Percentiles rank a stretch among this genome's conserved stretches.
These are phyloP conservation scores for Dasysyrphus tricinctus DNA, from an alignment of 2,888 invertebrate species.

Conservation along the genomic window DNA sequence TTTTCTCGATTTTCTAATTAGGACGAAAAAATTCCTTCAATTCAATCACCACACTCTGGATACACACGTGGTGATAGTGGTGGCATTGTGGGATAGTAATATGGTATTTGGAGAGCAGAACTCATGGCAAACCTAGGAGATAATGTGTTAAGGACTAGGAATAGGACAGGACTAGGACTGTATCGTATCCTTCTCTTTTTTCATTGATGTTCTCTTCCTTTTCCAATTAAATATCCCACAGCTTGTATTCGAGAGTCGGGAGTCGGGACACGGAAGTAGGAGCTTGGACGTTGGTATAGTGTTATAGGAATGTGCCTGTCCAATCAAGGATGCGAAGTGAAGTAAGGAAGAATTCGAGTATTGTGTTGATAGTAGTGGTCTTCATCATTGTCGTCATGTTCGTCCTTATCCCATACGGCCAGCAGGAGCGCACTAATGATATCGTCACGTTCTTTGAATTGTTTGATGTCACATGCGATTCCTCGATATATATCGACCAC, in stretches of 20 bases:
- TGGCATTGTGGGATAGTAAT: constrained; percentile 18
- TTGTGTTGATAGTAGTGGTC: constrained; percentile 37
- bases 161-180: constrained; percentile 61
- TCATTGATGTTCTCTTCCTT: constrained; percentile 41
- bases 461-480: constrained; percentile 71
- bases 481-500: constrained; percentile 67
- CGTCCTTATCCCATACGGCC: background rate
- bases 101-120: constrained; percentile 5
- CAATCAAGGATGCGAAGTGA: constrained; percentile 45
- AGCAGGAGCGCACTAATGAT: constrained; percentile 64
- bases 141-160: constrained; percentile 64
- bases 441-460: constrained; percentile 73
- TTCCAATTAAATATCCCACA: constrained; percentile 66
- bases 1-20: constrained; percentile 74
- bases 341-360: constrained; percentile 18
- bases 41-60: constrained; percentile 60
- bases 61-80: constrained; percentile 26
- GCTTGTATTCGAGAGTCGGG: constrained; percentile 7
- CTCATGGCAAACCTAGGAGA: constrained; percentile 29
- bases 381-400: constrained; percentile 15
- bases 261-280: no score
- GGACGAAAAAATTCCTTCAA: constrained; percentile 69
- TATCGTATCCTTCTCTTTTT: constrained; percentile 44
- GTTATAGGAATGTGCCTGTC: constrained; percentile 16
- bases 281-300: background rate